Conservation (phyloP, 2,113 vertebrate species). For the Gobius niger region DNA sequence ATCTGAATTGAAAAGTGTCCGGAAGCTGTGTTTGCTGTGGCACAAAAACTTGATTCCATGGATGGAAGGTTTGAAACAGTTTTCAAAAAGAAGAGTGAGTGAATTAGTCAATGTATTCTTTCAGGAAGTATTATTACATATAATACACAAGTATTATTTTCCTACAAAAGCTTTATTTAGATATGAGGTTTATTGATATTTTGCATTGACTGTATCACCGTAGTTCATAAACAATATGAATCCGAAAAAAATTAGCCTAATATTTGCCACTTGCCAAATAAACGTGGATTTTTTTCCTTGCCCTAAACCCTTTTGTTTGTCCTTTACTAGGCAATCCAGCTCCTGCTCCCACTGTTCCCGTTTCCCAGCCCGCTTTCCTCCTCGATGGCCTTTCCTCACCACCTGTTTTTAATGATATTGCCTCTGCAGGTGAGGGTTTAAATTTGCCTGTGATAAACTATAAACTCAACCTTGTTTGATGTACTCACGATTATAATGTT, state of each 20-base stretch:
- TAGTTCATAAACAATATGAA: too few relatives aligned
- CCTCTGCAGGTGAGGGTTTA: slow-evolving; percentile 80
- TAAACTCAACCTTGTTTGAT: slow-evolving; percentile 19
- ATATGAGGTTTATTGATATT: too few relatives aligned
- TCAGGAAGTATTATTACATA: too few relatives aligned
- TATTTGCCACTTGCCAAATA: not conserved
- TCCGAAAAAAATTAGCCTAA: not conserved
- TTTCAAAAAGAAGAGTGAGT: too few relatives aligned
- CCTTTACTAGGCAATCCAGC: slow-evolving; percentile 77
- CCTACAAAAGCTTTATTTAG: too few relatives aligned
- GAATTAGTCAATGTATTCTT: too few relatives aligned
- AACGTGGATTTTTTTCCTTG: not conserved
- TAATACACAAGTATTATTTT: too few relatives aligned
- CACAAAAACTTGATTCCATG: too few relatives aligned
- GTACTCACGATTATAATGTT: slow-evolving; percentile 7
- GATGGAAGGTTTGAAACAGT: too few relatives aligned
- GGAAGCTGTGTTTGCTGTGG: too few relatives aligned
- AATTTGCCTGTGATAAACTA: not conserved
- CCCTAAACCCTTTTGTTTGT: slow-evolving; percentile 20
- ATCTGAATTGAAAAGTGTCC: too few relatives aligned
- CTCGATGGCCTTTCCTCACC: slow-evolving; percentile 91
- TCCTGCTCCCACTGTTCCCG: slow-evolving; percentile 74
- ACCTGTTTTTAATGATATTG: slow-evolving; percentile 91
- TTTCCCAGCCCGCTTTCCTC: slow-evolving; percentile 88
- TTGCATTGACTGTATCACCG: too few relatives aligned